phyloP scores from a whole-genome alignment of 2,797 vertebrate species.

The Pipistrellus pipistrellus region DNA sequence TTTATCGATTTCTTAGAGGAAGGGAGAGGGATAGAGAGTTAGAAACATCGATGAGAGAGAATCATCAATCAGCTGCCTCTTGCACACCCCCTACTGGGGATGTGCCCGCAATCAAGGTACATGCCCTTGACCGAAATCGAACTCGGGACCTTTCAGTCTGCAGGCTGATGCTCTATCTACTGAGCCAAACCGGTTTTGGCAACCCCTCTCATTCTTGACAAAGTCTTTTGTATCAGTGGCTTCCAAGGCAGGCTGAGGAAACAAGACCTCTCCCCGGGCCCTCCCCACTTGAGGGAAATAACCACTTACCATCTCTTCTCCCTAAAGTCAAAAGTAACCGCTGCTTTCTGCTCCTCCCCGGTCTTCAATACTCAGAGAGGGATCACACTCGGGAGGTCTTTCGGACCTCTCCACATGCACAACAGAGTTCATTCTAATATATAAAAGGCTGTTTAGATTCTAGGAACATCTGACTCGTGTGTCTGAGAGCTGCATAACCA shows the following conservation, averaged over 20 bases:
- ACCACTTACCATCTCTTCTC: background rate
- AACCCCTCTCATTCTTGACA: background rate
- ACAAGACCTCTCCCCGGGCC: background rate
- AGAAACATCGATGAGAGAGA: too few species aligned
- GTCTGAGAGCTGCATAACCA: constrained; percentile 51
- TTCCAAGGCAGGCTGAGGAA: background rate
- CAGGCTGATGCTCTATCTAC: too few species aligned
- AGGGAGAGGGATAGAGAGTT: too few species aligned
- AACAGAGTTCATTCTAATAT: background rate
- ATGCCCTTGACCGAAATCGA: too few species aligned
- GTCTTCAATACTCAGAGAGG: background rate
- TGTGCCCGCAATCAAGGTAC: too few species aligned
- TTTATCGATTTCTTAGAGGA: too few species aligned
- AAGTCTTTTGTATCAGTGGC: background rate
- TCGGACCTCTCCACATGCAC: background rate
- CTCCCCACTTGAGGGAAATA: background rate
- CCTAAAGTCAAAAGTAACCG: background rate
- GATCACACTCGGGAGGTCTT: background rate
- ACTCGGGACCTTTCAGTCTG: too few species aligned
- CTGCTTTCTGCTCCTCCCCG: background rate
- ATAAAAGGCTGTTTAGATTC: constrained; percentile 52
- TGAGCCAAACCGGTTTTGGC: too few species aligned
- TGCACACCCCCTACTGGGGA: too few species aligned
- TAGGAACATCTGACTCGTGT: constrained; percentile 66
- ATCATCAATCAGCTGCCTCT: too few species aligned